These are phyloP conservation scores for Mesitornis unicolor DNA, from an alignment of 2,113 vertebrate genomes.

Conservation along the genomic window DNA sequence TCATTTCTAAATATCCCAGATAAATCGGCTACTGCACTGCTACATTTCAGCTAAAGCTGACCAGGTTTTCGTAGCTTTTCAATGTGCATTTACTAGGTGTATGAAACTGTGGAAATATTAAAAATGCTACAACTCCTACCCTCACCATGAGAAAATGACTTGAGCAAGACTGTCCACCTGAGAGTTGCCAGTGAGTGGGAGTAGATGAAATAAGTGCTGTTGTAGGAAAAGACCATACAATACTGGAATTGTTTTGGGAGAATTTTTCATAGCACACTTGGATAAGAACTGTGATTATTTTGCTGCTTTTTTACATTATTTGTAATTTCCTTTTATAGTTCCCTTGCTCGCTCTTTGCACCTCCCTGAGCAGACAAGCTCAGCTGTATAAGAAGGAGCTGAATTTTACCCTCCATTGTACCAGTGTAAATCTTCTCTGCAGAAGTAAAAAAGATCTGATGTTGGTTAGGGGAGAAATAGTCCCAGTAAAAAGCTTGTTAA, in stretches of 20 bases:
- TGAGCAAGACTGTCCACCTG: neutral
- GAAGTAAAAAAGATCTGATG: neutral
- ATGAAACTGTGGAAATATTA: neutral
- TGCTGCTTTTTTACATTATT: neutral
- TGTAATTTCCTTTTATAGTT: neutral
- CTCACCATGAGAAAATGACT: neutral
- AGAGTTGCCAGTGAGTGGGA: neutral
- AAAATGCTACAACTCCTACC: neutral
- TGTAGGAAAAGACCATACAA: neutral
- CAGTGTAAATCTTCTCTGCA: neutral
- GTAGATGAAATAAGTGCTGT: neutral
- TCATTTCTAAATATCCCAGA: neutral
- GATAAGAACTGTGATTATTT: neutral
- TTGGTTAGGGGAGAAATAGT: neutral
- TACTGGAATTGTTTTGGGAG: neutral
- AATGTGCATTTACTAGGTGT: fast-evolving
- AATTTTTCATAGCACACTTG: neutral
- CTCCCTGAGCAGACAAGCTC: neutral
- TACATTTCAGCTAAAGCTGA: neutral
- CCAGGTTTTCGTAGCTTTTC: neutral
- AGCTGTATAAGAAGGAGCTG: neutral
- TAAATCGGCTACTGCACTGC: neutral
- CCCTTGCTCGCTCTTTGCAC: neutral
- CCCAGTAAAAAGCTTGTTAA: neutral
- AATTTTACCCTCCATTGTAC: neutral